Conservation (phyloP, 1,140 invertebrate genomes). For the Drosophila rhopaloa region DNA sequence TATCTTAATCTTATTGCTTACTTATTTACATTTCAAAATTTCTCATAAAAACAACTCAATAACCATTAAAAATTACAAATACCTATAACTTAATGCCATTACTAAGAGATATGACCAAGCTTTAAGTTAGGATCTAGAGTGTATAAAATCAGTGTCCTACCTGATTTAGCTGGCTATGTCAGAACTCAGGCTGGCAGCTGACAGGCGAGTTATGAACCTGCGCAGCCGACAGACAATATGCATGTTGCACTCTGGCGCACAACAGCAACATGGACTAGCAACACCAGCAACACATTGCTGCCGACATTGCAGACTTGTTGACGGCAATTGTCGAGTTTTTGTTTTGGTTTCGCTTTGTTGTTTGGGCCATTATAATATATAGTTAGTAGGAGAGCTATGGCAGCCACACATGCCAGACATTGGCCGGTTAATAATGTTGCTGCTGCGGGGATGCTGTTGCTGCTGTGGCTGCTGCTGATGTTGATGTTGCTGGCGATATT, state of each 20-base stretch:
- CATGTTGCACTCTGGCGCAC: conserved; percentile 60
- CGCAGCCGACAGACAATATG: conserved; percentile 43
- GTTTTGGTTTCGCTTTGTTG: conserved; percentile 50
- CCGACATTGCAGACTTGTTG: conserved; percentile 73
- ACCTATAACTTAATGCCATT: too few relatives aligned
- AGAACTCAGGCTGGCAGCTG: conserved; percentile 60
- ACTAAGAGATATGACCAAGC: too few relatives aligned
- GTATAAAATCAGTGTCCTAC: conserved; percentile 1
- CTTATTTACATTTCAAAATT: too few relatives aligned
- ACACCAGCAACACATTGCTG: conserved; percentile 50
- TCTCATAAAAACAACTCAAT: too few relatives aligned
- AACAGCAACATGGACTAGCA: conserved; percentile 40
- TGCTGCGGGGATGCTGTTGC: conserved; percentile 35
- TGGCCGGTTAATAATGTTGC: conserved; percentile 77
- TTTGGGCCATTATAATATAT: conserved; percentile 76
- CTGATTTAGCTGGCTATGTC: conserved; percentile 30
- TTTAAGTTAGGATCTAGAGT: neutral
- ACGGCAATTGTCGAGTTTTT: conserved; percentile 64
- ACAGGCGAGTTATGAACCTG: conserved; percentile 74
- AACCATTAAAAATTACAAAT: too few relatives aligned
- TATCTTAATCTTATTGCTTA: too few relatives aligned
- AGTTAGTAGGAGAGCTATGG: conserved; percentile 62
- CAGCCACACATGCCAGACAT: conserved; percentile 66
- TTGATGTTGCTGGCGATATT: conserved; percentile 68
- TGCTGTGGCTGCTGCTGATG: conserved; percentile 21